Base-by-base conservation (phyloP, 2,888 invertebrate genomes). In the Melieria omissa region DNA sequence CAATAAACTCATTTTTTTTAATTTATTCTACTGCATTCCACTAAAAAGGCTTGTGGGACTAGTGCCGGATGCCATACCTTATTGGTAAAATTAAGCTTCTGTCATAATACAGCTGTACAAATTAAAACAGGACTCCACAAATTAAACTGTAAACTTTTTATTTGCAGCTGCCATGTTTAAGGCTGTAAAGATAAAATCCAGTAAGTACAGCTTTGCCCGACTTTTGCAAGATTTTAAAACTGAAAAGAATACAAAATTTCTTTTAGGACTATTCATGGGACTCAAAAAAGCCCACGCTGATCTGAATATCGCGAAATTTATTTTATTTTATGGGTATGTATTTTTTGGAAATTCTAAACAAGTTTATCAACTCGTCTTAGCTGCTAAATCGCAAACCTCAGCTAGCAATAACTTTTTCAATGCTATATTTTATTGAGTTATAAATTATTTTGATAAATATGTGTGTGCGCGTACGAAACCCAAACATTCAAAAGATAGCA, bases 281-380 rank as follows among this genome's bases (percentile, higher is more conserved):
- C 84, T 90, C 49, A 86, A 82, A 54, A 88, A 89, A 76, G 86
- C 89, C 0, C 83, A 76, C 67, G 86, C 87, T 2, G 85, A 90
- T 58, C 82, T 90, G 4, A 87, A 88, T 10, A 80, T 86, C 73
- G 87, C 88, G 64, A 89, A 89, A 73, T 81, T 84, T 70, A 81
- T 86, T 62, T 78, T 80, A 6, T 86, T 81, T 65, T 79, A 83
- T 73, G 86, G 85, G 85, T 85, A 75, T 70, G 79, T 71, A 57
- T 57, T 58, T 44, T 54, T 29, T 29, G 29, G 29, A 29, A 29
- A 29, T 29, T 29, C 29, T 29, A 29, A 29, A 29, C 29, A 1
- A 29, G 29, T 29, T 29, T 29, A 29, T 2, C 29, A 29, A 29
- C 29, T 29, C 29, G 29, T 3, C 29, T 29, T 29, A 29, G 29